Evolutionary conservation across 1,140 invertebrate genomes (phyloP), one percentile per base, ranked within the genome.

Genomic region (Megalopta genalis): DNA sequence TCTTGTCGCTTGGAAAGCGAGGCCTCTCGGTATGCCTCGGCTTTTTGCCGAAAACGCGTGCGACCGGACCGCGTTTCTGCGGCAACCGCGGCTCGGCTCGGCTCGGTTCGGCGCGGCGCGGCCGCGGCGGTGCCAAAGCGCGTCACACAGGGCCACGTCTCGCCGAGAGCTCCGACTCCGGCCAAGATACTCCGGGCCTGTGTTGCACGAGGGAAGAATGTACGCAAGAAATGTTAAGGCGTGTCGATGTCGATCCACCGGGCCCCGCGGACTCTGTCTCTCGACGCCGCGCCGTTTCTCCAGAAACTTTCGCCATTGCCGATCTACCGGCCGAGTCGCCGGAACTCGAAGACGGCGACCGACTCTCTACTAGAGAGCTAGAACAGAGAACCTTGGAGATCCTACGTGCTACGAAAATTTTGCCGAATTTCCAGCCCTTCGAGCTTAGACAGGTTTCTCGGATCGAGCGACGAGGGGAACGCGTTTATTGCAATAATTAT

Each of bases 181-280:
- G 42, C 10, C 25, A 14, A 52, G 25, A 70, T 65, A 77, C 68
- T 49, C 18, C 23, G 0, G 42, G 49, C 10, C 52, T 23, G 69
- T 77, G 59, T 73, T 46, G 75, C 67, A 74, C 63, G 68, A 67
- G 59, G 42, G 69, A 86, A 85, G 83, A 82, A 84, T 82, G 67
- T 75, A 85, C 49, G 60, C 39, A 84, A 84, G 74, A 85, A 82
- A 85, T 37, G 54, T 81, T 63, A 62, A 84, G 73, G 64, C 62
- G 66, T 76, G 66, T 84, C 72, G 57, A 82, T 76, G 66, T 84
- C 72, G 57, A 82, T 85, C 67, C 60, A 68, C 62, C 66, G 67
- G 42, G n/a, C 59, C 71, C 10, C 16, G 54, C 60, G 57, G 65
- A 60, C 37, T 49, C 37, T 72, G 59, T 81, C 49, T n/a, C 63